These are phyloP conservation scores for Ellobium chinense DNA, from an alignment of 2,888 invertebrate genomes.

Conservation along the genomic window DNA sequence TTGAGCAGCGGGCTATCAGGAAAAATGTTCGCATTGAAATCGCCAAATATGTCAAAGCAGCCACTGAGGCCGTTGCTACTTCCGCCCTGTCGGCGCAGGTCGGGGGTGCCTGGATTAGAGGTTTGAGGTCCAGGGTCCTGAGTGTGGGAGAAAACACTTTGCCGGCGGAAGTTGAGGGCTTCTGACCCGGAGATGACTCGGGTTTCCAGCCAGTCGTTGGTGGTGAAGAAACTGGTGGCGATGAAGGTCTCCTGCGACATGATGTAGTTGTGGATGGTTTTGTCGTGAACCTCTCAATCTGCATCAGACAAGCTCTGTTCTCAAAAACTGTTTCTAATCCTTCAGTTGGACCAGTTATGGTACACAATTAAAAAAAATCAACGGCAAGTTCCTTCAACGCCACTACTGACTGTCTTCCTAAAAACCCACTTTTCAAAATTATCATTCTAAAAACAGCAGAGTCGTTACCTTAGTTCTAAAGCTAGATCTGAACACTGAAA, in stretches of 20 bases:
- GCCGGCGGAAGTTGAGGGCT: constrained; percentile 5
- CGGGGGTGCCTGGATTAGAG: not conserved
- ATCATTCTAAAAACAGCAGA: too few relatives aligned
- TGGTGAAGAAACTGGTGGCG: constrained; percentile 33
- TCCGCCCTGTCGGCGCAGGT: not conserved
- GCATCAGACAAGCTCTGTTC: too few relatives aligned
- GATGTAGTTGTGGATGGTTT: not conserved
- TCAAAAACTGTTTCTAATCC: too few relatives aligned
- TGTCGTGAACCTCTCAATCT: too few relatives aligned
- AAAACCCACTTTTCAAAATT: too few relatives aligned
- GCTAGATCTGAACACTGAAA: too few relatives aligned
- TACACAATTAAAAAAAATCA: too few relatives aligned
- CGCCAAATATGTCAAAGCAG: constrained; percentile 7
- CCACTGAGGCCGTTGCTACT: not conserved
- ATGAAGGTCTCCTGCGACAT: constrained; percentile 32
- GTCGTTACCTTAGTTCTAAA: too few relatives aligned
- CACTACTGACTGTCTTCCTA: too few relatives aligned
- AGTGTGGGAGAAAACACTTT: not conserved
- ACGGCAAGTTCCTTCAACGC: too few relatives aligned
- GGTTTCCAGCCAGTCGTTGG: constrained; percentile 34
- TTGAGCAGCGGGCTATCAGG: constrained; percentile 23
- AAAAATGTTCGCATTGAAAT: constrained; percentile 33
- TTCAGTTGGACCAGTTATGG: too few relatives aligned
- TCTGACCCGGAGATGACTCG: constrained; percentile 9
- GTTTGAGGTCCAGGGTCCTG: not conserved